These are phyloP conservation scores for Eristalis tenax DNA, from an alignment of 2,888 invertebrate species.

Conservation along the genomic window DNA sequence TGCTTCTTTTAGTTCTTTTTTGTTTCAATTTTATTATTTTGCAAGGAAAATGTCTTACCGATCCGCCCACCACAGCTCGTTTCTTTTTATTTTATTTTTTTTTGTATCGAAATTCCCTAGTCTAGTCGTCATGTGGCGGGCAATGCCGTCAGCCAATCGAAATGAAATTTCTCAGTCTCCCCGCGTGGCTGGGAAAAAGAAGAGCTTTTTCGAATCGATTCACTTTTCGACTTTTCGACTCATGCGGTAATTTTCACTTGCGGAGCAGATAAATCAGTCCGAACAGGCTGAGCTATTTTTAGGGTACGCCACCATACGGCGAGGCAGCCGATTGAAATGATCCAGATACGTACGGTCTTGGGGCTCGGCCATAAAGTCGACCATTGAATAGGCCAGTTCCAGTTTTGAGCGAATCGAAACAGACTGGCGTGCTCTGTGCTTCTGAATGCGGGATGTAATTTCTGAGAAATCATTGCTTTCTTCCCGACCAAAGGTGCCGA, in stretches of 20 bases:
- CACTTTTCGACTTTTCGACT: conserved; percentile 1
- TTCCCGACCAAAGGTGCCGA: neutral
- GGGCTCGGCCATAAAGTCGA: conserved; percentile 63
- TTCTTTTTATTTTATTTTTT: conserved; percentile 20
- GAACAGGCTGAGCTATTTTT: conserved; percentile 54
- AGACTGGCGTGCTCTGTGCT: conserved; percentile 14
- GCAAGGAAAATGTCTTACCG: conserved; percentile 65
- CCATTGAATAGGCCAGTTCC: conserved; percentile 61
- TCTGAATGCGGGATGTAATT: conserved; percentile 29
- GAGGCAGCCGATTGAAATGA: conserved; percentile 56
- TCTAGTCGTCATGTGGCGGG: conserved; percentile 55
- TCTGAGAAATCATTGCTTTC: conserved; percentile 25
- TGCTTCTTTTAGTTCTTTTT: conserved; percentile 11
- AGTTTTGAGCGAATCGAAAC: conserved; percentile 30
- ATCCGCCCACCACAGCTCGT: conserved; percentile 60
- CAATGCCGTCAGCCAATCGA: conserved; percentile 68
- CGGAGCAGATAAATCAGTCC: conserved; percentile 66
- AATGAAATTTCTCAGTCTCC: conserved; percentile 32
- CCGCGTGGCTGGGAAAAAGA: neutral
- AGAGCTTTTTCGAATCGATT: neutral
- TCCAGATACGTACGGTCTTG: conserved; percentile 55
- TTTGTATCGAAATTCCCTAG: conserved; percentile 55
- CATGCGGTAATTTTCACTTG: conserved; percentile 69
- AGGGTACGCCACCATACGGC: conserved; percentile 27
- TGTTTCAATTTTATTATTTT: conserved; percentile 57